Evolutionary conservation across 2,113 vertebrate genomes (phyloP).

Genomic region (Gnathonemus longibarbis): DNA sequence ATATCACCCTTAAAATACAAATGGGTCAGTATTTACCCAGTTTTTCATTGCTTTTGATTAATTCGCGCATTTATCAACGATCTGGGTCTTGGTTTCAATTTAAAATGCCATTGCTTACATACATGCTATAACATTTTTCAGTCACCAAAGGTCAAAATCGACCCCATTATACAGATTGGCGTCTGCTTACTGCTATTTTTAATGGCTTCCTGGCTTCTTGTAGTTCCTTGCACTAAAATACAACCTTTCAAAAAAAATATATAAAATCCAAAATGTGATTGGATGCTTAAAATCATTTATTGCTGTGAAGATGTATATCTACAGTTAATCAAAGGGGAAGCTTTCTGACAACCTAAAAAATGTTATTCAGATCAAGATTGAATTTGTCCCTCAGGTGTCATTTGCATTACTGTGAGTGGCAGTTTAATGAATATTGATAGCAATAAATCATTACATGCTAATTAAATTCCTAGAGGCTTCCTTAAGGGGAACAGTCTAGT

Average conservation of each 20-base stretch:
- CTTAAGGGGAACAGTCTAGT: slow-evolving; percentile 25
- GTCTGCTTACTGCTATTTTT: no score
- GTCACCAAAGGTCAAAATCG: slow-evolving; percentile 23
- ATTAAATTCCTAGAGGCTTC: slow-evolving; percentile 29
- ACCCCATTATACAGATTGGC: no score
- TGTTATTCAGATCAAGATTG: not conserved
- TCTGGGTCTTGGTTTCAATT: no score
- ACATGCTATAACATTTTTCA: no score
- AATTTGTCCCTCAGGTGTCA: slow-evolving; percentile 1
- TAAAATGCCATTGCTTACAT: no score
- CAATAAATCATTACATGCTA: slow-evolving; percentile 31
- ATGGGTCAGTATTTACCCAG: slow-evolving; percentile 6
- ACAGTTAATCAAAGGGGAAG: not conserved
- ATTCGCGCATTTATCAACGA: no score
- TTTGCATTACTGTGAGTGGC: not conserved
- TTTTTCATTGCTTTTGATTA: no score
- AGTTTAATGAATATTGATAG: slow-evolving; percentile 35
- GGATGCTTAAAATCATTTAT: not conserved
- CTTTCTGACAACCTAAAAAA: not conserved
- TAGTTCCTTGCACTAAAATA: not conserved
- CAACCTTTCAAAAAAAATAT: not conserved
- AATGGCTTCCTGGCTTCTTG: not conserved
- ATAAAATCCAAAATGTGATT: not conserved
- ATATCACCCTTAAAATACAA: no score
- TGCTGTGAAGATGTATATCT: not conserved